Conservation (phyloP, 2,888 invertebrate genomes). For the Aleiodes testaceus region DNA sequence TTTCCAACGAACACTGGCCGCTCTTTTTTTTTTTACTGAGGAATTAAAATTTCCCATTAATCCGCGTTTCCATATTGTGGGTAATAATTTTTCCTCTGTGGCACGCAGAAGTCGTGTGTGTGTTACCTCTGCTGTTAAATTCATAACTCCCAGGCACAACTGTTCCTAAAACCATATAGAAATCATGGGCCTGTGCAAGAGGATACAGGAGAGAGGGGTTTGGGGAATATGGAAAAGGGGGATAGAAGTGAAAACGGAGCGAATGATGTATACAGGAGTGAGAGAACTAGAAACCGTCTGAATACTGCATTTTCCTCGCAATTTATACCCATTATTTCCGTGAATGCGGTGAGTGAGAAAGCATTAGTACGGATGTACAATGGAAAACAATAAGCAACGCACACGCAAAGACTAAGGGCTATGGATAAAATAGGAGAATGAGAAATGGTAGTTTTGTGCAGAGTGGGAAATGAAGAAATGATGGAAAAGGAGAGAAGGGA, state of each 20-base stretch:
- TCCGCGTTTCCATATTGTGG: slow-evolving; percentile 37
- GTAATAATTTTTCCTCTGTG: slow-evolving; percentile 35
- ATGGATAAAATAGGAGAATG: no score
- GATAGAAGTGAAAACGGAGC: neutral
- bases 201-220: neutral
- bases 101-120: slow-evolving; percentile 25
- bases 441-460: no score
- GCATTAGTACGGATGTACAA: slow-evolving; percentile 41
- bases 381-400: slow-evolving; percentile 43
- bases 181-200: slow-evolving; percentile 24
- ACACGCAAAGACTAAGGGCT: neutral
- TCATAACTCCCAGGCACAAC: slow-evolving; percentile 35
- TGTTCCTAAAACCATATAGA: slow-evolving; percentile 21
- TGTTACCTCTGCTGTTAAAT: slow-evolving; percentile 37
- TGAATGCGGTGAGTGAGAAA: slow-evolving; percentile 38
- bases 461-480: neutral
- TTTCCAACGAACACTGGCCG: no score
- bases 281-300: slow-evolving; percentile 34
- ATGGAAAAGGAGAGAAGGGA: neutral
- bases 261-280: neutral
- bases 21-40: neutral
- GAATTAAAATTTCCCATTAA: slow-evolving; percentile 33
- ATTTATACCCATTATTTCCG: slow-evolving; percentile 43
- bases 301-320: slow-evolving; percentile 40
- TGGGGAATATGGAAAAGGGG: neutral